Evolutionary conservation across 2,888 invertebrate species (phyloP).

Genomic region (Cynaeus angustus): DNA sequence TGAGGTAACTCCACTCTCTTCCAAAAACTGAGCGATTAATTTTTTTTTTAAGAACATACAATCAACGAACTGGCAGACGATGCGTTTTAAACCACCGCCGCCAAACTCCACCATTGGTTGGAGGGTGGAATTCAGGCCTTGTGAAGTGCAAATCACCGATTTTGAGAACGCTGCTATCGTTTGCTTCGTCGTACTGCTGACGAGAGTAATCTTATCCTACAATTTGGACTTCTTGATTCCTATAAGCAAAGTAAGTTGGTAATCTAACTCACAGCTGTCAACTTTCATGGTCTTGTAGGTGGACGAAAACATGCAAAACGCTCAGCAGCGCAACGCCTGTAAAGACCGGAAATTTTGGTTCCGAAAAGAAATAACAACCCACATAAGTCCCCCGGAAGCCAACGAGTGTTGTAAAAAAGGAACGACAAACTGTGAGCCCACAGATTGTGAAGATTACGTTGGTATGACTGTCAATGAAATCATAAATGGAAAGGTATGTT

Average conservation of each 20-base stretch:
- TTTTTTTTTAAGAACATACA: conserved; percentile 92
- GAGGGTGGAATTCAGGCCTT: conserved; percentile 99
- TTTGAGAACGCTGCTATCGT: conserved; percentile 99
- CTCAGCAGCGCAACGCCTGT: conserved; percentile 93
- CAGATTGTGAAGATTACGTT: conserved; percentile 75
- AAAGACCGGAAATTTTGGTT: conserved; percentile 94
- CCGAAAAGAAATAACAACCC: conserved; percentile 82
- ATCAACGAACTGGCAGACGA: conserved; percentile 99
- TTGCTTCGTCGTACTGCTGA: conserved; percentile 97
- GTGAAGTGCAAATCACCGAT: conserved; percentile 98
- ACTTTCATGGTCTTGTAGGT: conserved; percentile 75
- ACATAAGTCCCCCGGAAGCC: conserved; percentile 71
- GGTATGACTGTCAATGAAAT: conserved; percentile 97
- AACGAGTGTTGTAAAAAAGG: conserved; percentile 67
- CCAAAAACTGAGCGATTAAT: too few relatives aligned
- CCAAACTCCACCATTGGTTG: conserved; percentile 97
- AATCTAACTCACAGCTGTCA: too few relatives aligned
- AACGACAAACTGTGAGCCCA: conserved; percentile 58
- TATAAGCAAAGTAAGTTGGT: conserved; percentile 88
- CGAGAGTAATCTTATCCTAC: conserved; percentile 96
- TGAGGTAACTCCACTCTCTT: conserved; percentile 85
- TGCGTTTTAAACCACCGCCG: conserved; percentile 99
- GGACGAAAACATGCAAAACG: conserved; percentile 97
- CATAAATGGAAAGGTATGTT: conserved; percentile 91
- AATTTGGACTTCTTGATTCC: conserved; percentile 97